Percentiles rank a stretch among this genome's conserved stretches.
phyloP scores from a whole-genome alignment of 2,113 vertebrate genomes.

The Acrocephalus kingi region DNA sequence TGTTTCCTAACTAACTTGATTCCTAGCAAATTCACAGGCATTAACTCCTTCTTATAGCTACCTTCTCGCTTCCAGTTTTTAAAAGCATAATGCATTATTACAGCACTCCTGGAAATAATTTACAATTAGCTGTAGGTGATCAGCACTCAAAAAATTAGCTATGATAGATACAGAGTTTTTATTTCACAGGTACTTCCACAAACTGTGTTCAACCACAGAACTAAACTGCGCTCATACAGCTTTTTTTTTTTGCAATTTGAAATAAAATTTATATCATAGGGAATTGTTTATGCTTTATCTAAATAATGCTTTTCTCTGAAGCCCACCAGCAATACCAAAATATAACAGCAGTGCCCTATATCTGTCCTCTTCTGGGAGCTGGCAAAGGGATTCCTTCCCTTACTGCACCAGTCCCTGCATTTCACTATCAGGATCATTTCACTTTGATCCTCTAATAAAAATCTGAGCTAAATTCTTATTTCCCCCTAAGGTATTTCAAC shows the following conservation, averaged over 20 bases:
- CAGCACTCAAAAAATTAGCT: not conserved
- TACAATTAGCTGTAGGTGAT: not conserved
- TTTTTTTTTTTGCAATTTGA: not conserved
- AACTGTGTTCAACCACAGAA: not conserved
- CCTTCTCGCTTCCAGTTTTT: not conserved
- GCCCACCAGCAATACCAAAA: not conserved
- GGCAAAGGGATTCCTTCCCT: not conserved
- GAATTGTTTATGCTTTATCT: fast-evolving
- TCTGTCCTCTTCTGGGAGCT: not conserved
- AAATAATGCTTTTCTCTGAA: not conserved
- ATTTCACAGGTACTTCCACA: not conserved
- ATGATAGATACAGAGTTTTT: not conserved
- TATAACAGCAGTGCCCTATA: not conserved
- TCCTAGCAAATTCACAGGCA: not conserved
- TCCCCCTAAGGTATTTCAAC: too few species aligned
- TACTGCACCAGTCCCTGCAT: not conserved
- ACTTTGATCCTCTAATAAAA: too few species aligned
- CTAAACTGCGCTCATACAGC: not conserved
- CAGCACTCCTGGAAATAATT: not conserved
- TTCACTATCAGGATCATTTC: not conserved
- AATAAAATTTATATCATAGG: not conserved
- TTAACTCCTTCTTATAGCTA: slow-evolving; percentile 23
- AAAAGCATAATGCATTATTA: not conserved
- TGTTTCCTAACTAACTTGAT: slow-evolving; percentile 6
- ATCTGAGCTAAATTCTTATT: too few species aligned